These are phyloP conservation scores for Sphyrna mokarran DNA, from an alignment of 2,113 vertebrate genomes.

Conservation along the genomic window DNA sequence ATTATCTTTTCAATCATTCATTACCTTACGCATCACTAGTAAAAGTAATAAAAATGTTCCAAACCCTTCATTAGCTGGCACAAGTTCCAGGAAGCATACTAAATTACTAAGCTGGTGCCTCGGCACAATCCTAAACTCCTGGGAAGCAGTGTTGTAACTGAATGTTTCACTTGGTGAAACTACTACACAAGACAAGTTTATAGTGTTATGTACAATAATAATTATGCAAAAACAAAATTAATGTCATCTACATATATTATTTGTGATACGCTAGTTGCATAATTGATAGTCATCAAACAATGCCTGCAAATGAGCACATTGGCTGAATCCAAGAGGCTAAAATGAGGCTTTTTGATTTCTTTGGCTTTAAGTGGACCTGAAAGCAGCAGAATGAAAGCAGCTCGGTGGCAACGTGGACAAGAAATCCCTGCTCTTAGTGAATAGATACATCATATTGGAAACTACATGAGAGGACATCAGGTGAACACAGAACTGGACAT, in stretches of 20 bases:
- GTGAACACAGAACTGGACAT: background rate
- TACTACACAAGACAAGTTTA: background rate
- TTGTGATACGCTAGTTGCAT: background rate
- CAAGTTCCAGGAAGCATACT: background rate
- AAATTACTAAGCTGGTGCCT: conserved; percentile 1
- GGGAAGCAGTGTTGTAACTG: background rate
- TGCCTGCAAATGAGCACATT: background rate
- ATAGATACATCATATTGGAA: background rate
- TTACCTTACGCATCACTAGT: background rate
- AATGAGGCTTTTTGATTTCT: background rate
- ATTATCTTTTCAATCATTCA: background rate
- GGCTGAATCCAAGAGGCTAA: background rate
- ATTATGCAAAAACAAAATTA: background rate
- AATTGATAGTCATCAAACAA: background rate
- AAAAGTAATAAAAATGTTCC: background rate
- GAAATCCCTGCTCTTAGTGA: background rate
- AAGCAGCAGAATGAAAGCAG: background rate
- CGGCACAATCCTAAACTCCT: background rate
- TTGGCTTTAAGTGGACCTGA: background rate
- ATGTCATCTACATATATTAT: background rate
- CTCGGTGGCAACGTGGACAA: background rate
- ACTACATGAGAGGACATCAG: background rate
- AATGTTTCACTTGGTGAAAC: background rate
- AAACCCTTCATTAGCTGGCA: conserved; percentile 22
- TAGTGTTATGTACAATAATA: background rate